Base-by-base conservation (phyloP, 1,140 invertebrate species). In the Drosophila cardini region DNA sequence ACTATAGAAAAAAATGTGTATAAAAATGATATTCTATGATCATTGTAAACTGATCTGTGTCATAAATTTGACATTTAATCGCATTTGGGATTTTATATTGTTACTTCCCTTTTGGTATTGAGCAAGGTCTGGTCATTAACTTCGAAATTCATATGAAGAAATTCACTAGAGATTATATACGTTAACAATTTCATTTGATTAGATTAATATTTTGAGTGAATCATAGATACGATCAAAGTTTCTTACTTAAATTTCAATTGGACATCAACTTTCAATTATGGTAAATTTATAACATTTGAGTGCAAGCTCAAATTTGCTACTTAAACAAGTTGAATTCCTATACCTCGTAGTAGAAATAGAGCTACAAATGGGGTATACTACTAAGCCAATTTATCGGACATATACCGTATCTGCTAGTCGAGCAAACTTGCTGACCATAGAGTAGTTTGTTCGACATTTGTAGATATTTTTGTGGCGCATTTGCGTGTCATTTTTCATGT, bases 51-150 rank as follows among this genome's bases (percentile, higher is more conserved):
- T 87, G 83, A 87, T 87, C 80, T 77, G 60, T 75, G 74, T 87
- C 83, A 83, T 87, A 87, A 87, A 87, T 89, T 87, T 87, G 84
- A 89, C 78, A 89, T 77, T 87, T 87, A 89, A 87, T 89, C 76
- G 83, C 55, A 76, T 73, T 58, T 57, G 46, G 52, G 26, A 10
- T 56, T 45, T 53, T 34, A 16, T 38, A 26, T 46, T 30, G 18
- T 16, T 18, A n/a, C 45, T 70, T 55, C 18, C 38, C 18, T 26
- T 26, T 57, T 67, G 53, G 10, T 55, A 69, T 73, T 73, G 65
- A 56, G 71, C 56, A 61, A 69, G 64, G 64, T 73, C 64, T 69
- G 63, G 70, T 72, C 70, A 72, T 72, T 68, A 63, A 55, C 56
- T 60, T 68, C 10, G 34, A 55, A 55, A 40, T 38, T 2, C 21